phyloP scores from a whole-genome alignment of 2,797 vertebrate species.

The Molossus alvarezi region DNA sequence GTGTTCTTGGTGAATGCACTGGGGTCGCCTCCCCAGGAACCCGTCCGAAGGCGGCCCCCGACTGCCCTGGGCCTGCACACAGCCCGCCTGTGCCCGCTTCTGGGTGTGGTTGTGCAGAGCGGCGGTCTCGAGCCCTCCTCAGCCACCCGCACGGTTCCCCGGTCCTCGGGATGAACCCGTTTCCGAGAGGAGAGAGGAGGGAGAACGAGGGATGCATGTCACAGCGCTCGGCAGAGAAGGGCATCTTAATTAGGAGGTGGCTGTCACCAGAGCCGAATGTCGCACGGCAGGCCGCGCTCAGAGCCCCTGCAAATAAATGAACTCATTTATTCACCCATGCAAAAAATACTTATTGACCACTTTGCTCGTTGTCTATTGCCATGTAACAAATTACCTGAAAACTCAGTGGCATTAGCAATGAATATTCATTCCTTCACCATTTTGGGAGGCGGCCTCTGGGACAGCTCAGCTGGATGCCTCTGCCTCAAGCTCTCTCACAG shows the following conservation, averaged over 20 bases:
- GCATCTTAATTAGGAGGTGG: background rate
- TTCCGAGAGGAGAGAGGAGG: background rate
- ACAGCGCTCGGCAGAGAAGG: too few species aligned
- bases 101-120: background rate
- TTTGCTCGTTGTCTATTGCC: background rate
- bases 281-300: background rate
- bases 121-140: background rate
- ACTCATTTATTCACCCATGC: background rate
- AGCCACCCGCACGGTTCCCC: background rate
- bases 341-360: background rate
- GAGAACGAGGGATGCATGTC: background rate
- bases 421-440: background rate
- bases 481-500: accelerated
- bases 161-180: background rate
- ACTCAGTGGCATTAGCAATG: background rate
- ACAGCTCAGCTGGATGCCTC: background rate
- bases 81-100: background rate
- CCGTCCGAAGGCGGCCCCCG: background rate
- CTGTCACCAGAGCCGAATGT: background rate
- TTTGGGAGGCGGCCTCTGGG: background rate
- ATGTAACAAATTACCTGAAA: background rate
- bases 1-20: background rate
- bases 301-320: background rate
- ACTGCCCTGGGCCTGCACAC: background rate
- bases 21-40: background rate